Evolutionary conservation across 2,113 vertebrate genomes (phyloP).

Genomic region (Mustela lutreola): DNA sequence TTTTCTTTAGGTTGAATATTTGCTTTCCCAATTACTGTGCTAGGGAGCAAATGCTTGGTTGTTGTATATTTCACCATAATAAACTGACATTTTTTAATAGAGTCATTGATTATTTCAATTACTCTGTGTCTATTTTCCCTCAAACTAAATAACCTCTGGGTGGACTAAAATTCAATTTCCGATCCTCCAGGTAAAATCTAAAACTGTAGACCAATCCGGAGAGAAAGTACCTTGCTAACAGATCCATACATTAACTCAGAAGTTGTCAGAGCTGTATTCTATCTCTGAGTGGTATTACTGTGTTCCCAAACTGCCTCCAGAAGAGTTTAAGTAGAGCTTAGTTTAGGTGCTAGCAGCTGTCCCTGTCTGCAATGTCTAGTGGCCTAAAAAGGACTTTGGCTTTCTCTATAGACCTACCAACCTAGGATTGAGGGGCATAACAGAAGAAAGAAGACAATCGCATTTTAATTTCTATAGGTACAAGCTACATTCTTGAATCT

Average conservation of each 20-base stretch:
- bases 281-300: too few species aligned
- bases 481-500: neutral
- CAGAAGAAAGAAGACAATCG: neutral
- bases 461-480: neutral
- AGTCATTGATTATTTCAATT: slow-evolving; percentile 26
- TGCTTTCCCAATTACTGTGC: neutral
- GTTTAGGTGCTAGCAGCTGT: accelerated
- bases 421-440: neutral
- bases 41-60: neutral
- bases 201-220: neutral
- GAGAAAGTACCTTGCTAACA: neutral
- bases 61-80: neutral
- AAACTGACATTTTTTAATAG: neutral
- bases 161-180: neutral
- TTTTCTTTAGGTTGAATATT: neutral
- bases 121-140: neutral
- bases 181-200: neutral
- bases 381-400: neutral
- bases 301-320: accelerated
- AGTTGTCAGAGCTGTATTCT: neutral
- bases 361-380: neutral
- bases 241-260: neutral
- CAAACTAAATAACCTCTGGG: neutral
- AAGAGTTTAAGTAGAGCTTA: too few species aligned
- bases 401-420: neutral